Evolutionary conservation across 2,113 vertebrate species (phyloP), one percentile per base, ranked within the genome.

Genomic region (Sterna hirundo): DNA sequence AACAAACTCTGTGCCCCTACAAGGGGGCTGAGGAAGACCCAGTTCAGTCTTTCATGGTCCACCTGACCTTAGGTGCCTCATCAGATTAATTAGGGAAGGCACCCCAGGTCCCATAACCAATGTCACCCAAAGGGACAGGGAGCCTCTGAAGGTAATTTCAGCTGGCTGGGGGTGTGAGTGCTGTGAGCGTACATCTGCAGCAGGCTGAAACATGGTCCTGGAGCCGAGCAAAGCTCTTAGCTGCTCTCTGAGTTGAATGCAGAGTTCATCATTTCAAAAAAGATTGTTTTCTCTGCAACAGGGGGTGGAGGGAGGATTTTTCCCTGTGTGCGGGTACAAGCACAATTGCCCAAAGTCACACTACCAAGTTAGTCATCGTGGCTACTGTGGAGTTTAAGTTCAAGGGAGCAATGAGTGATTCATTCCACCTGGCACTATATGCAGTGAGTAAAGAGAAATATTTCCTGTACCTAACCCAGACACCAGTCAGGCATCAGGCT

Each of bases 331-430:
- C 46, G 76, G 60, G 22, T 65, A 55, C 20, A 38, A 58, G 25
- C 76, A 68, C 1, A 0, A 15, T 70, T 86, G 60, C 61, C 88
- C 65, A 46, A 88, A 95, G 88, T 81, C 76, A 54, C 57, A 19
- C 40, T n/a, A 17, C 54, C 30, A 40, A n/a, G n/a, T 78, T 88
- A 27, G 9, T 89, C 89, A 84, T 94, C 83, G 26, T 60, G 51
- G 80, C 91, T 95, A 62, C 93, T 58, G 72, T 78, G 64, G 64
- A 90, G 68, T 46, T 86, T 20, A 72, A 81, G 86, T 94, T 95
- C 88, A 86, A 82, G 91, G 38, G 89, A 86, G 52, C 69, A 78
- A 19, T 6, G 51, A 96, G 44, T 97, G 93, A 97, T 95, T 96
- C 91, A 93, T 92, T 83, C 94, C 60, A 92, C 94, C 94, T 96